A percentile compares a stretch with the other conserved stretches of the same genome.
These are phyloP conservation scores for Pollenia labialis DNA, from an alignment of 2,888 invertebrate genomes.

Conservation along the genomic window DNA sequence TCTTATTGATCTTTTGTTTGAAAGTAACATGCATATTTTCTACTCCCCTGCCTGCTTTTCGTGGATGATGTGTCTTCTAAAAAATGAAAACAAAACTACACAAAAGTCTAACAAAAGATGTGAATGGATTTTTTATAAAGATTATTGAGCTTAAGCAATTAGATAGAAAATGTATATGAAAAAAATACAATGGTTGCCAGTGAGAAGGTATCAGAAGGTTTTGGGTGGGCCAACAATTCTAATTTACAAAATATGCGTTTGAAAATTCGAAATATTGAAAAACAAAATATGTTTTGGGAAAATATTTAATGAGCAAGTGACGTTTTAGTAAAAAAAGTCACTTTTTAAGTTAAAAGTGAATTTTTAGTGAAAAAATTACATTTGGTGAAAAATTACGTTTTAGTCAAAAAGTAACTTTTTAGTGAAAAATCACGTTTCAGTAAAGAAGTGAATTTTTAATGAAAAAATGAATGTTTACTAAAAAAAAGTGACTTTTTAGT, in stretches of 20 bases:
- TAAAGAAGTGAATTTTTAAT: too few species aligned
- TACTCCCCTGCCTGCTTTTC: conserved; percentile 40
- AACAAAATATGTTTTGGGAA: too few species aligned
- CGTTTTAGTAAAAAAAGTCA: too few species aligned
- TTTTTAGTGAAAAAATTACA: too few species aligned
- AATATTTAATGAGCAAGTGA: too few species aligned
- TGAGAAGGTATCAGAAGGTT: not conserved
- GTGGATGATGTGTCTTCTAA: not conserved
- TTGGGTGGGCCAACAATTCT: not conserved
- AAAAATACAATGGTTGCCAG: conserved; percentile 40
- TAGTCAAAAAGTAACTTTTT: too few species aligned
- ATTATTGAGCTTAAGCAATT: conserved; percentile 70
- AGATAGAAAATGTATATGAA: conserved; percentile 53
- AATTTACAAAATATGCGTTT: not conserved
- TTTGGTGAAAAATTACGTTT: too few species aligned
- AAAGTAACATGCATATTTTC: conserved; percentile 67
- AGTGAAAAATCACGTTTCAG: too few species aligned
- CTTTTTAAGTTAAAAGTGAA: too few species aligned
- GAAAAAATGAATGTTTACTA: too few species aligned
- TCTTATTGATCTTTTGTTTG: conserved; percentile 70
- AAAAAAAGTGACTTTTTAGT: too few species aligned
- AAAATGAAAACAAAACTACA: conserved; percentile 2
- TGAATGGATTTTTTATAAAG: conserved; percentile 67
- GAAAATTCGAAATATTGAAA: not conserved
- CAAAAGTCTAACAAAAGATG: conserved; percentile 53